phyloP scores from a whole-genome alignment of 2,888 invertebrate species.

The Cosmia trapezina region DNA sequence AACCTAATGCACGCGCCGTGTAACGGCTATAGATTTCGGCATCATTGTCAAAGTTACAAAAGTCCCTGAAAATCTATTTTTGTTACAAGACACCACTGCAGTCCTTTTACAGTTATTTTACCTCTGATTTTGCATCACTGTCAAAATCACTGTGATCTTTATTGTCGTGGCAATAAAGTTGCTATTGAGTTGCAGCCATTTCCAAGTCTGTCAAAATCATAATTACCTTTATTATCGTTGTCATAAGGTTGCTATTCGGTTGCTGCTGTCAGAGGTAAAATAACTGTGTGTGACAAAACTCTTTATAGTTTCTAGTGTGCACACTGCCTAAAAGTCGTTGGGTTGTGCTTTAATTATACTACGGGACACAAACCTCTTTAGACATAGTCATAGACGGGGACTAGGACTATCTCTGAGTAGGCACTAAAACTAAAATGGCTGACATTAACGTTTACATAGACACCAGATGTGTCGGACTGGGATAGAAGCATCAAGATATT shows the following conservation, averaged over 20 bases:
- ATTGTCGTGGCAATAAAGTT: too few relatives aligned
- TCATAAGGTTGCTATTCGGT: too few relatives aligned
- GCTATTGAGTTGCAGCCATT: too few relatives aligned
- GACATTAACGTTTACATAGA: slow-evolving; percentile 13
- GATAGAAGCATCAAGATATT: slow-evolving; percentile 7
- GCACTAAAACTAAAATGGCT: slow-evolving; percentile 30
- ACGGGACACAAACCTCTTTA: slow-evolving; percentile 22
- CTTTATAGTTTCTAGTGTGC: background rate
- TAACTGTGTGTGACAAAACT: too few relatives aligned
- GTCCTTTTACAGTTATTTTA: too few relatives aligned
- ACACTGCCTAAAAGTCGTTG: slow-evolving; percentile 22
- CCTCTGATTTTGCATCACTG: too few relatives aligned
- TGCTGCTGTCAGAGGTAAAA: too few relatives aligned
- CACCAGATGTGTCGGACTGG: background rate
- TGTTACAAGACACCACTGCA: background rate
- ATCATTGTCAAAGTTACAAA: background rate
- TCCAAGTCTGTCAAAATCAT: too few relatives aligned
- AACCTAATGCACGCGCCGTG: background rate
- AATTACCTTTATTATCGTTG: too few relatives aligned
- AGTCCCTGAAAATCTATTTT: background rate
- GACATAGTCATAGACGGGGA: slow-evolving; percentile 4
- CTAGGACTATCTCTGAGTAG: slow-evolving; percentile 13
- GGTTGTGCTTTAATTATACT: slow-evolving; percentile 29
- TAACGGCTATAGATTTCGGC: background rate
- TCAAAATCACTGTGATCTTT: too few relatives aligned